Evolutionary conservation across 2,888 invertebrate species (phyloP).

Genomic region (Cartodere bifasciata): DNA sequence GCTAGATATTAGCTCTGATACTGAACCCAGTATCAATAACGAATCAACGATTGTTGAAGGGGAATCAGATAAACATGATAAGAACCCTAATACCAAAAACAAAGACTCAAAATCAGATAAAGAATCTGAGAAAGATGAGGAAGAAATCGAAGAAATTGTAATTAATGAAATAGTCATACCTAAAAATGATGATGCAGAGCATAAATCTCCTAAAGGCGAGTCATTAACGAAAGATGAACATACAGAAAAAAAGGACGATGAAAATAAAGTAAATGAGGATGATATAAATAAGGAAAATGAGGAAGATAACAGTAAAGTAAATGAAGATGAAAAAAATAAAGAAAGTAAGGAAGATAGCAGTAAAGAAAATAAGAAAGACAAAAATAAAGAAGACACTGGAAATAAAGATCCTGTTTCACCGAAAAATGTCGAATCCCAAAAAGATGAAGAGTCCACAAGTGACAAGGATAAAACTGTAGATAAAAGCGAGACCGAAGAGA

Average conservation of each 20-base stretch:
- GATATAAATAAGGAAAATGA: constrained; percentile 8
- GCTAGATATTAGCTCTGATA: neutral
- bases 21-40: neutral
- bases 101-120: no score
- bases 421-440: no score
- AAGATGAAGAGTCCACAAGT: no score
- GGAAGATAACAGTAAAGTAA: constrained; percentile 10
- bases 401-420: no score
- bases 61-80: no score
- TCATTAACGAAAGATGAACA: neutral
- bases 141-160: neutral
- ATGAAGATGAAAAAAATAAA: constrained; percentile 1
- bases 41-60: neutral
- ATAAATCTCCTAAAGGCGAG: constrained; percentile 14
- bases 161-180: constrained; percentile 1
- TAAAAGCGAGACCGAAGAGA: no score
- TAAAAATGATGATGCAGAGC: constrained; percentile 7
- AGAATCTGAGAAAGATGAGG: neutral
- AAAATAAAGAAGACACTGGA: constrained; percentile 5
- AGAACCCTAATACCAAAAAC: no score
- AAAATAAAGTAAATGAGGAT: neutral
- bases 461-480: no score
- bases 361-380: constrained; percentile 10
- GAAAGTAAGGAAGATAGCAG: constrained; percentile 2
- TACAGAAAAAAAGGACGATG: neutral